Evolutionary conservation across 2,888 invertebrate species (phyloP).

Genomic region (Phyllotreta striolata): DNA sequence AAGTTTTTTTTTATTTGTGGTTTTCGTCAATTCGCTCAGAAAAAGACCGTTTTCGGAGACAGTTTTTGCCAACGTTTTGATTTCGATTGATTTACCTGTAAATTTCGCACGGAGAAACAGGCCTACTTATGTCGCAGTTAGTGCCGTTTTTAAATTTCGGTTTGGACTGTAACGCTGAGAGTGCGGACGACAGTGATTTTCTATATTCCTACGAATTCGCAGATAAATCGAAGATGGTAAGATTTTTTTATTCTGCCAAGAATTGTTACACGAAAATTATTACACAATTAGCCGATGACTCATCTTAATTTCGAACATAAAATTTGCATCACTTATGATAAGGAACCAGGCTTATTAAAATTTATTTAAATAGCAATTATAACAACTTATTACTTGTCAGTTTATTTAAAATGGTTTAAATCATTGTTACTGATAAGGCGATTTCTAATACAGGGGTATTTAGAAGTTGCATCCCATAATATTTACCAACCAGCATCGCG

Average conservation of each 20-base stretch:
- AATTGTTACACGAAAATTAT: constrained; percentile 3
- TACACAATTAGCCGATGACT: constrained; percentile 16
- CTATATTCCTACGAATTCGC: constrained; percentile 49
- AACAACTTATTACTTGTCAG: not conserved
- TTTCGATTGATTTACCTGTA: not conserved
- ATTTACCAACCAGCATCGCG: no score
- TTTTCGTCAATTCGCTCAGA: not conserved
- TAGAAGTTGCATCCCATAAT: no score
- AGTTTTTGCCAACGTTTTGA: not conserved
- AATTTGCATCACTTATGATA: constrained; percentile 12
- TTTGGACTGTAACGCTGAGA: constrained; percentile 52
- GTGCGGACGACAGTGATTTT: constrained; percentile 49
- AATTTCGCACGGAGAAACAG: constrained; percentile 6
- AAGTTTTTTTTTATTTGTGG: constrained; percentile 10
- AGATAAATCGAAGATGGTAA: constrained; percentile 54
- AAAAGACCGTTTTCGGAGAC: constrained; percentile 7
- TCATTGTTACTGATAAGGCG: constrained; percentile 7
- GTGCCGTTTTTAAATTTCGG: constrained; percentile 65
- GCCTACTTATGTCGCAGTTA: constrained; percentile 70
- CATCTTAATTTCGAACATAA: constrained; percentile 10
- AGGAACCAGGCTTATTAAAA: constrained; percentile 1
- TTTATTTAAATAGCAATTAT: constrained; percentile 13
- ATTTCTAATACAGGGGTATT: not conserved
- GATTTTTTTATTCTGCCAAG: constrained; percentile 26
- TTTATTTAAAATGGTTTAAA: constrained; percentile 1